Evolutionary conservation across 1,140 invertebrate species (phyloP), one percentile per base, ranked within the genome.

Genomic region (Metopolophium dirhodum): DNA sequence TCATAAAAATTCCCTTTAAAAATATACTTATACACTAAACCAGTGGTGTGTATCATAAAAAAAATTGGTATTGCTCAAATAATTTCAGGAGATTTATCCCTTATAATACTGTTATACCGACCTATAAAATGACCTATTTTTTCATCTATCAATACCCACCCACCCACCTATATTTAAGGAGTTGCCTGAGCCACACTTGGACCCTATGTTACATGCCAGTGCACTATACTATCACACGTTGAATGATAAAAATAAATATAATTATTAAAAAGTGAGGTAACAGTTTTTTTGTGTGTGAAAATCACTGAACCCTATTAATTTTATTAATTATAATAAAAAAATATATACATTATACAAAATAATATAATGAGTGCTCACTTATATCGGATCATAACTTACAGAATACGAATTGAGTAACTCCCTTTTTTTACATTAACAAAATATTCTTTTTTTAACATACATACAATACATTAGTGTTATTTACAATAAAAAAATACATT

Each of bases 301-400:
- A 93, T 93, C 91, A 93, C 91, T 51, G 82, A 86, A 54, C 49
- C 91, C 91, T 93, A 92, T 92, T 51, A 23, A 51, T 82, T 92
- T 92, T 93, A 93, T 93, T 93, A 37, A 93, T 93, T 57, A 57
- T 93, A 93, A 93, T 86, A 93, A 93, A 93, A 93, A 93, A 86
- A 93, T 93, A 86, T 93, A 93, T 93, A 93, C 91, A 93, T 86
- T 93, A 93, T 93, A 93, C 82, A 93, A 93, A 93, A 93, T 86
- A 93, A 86, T 93, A 93, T 92, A 92, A 83, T 86, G 47, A 92
- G 91, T 86, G 91, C 91, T 93, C 91, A 86, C 47, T 86, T 93
- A 51, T 51, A 83, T 51, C 82, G 57, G 91, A 35, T 51, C 49
- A 93, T 93, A 85, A 93, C 82, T 93, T 93, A 93, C 22, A 41